Evolutionary conservation across 2,113 vertebrate species (phyloP).

Genomic region (Mirza zaza): DNA sequence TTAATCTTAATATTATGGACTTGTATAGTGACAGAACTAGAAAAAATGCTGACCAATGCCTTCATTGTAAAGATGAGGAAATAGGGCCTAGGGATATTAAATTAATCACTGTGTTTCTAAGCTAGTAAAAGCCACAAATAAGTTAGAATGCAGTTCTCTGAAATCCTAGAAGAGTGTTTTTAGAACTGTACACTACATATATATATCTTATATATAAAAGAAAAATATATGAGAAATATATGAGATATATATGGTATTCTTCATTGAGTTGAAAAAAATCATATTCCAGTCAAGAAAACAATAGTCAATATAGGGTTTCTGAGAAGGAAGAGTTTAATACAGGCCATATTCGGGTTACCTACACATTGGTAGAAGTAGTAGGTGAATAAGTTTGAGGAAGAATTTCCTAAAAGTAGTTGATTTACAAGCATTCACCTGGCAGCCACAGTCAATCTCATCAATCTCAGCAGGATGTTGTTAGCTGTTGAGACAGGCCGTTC

Average conservation of each 20-base stretch:
- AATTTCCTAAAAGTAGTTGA: not conserved
- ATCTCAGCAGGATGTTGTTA: not conserved
- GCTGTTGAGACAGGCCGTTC: not conserved
- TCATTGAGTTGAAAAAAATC: not conserved
- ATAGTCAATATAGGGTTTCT: not conserved
- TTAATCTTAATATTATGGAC: not conserved
- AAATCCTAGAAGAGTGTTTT: not conserved
- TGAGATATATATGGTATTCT: not conserved
- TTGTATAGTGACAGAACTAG: not conserved
- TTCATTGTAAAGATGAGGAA: not conserved
- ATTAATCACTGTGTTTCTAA: not conserved
- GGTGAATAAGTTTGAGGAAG: not conserved
- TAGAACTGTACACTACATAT: too few species aligned
- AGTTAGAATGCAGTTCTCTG: not conserved
- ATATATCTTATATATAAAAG: not conserved
- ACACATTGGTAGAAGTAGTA: not conserved
- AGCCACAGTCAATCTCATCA: not conserved
- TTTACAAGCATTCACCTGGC: not conserved
- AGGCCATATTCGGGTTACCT: not conserved
- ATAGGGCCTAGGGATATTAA: not conserved
- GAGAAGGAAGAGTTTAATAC: not conserved
- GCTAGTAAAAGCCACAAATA: not conserved
- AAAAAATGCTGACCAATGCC: not conserved
- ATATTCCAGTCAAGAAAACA: not conserved
- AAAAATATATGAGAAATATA: too few species aligned